Evolutionary conservation across 2,888 invertebrate species (phyloP).

Genomic region (Hemithea aestivaria): DNA sequence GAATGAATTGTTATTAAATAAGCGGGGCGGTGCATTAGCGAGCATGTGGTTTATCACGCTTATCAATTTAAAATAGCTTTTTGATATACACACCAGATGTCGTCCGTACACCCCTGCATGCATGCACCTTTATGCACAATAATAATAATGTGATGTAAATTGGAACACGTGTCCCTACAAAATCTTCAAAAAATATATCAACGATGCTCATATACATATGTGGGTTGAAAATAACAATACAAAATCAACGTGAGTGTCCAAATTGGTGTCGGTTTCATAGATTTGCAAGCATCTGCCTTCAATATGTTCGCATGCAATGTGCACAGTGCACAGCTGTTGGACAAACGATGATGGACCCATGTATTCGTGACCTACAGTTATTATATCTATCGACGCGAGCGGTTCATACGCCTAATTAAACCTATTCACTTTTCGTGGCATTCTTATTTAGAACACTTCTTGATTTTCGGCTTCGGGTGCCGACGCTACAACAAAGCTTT

Average conservation of each 20-base stretch:
- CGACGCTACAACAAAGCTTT: slow-evolving; percentile 8
- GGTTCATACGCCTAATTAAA: slow-evolving; percentile 64
- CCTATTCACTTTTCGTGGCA: slow-evolving; percentile 68
- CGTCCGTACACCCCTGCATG: slow-evolving; percentile 37
- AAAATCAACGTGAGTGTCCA: slow-evolving; percentile 41
- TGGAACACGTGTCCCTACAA: slow-evolving; percentile 6
- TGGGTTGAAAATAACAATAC: slow-evolving; percentile 24
- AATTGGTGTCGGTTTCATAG: slow-evolving; percentile 43
- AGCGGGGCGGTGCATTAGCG: slow-evolving; percentile 63
- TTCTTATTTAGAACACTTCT: slow-evolving; percentile 61
- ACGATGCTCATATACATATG: slow-evolving; percentile 25
- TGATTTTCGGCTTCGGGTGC: slow-evolving; percentile 52
- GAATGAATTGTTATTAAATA: slow-evolving; percentile 65
- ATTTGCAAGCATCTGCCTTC: slow-evolving; percentile 60
- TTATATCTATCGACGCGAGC: slow-evolving; percentile 54
- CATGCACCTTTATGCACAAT: slow-evolving; percentile 7
- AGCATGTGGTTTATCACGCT: slow-evolving; percentile 61
- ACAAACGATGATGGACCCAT: slow-evolving; percentile 35
- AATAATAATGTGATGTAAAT: slow-evolving; percentile 11
- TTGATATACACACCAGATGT: slow-evolving; percentile 67
- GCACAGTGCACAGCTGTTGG: slow-evolving; percentile 61
- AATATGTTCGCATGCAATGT: slow-evolving; percentile 40
- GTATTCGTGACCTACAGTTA: slow-evolving; percentile 48
- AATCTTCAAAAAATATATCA: slow-evolving; percentile 1
- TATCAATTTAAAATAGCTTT: slow-evolving; percentile 67